A percentile compares a stretch with the other conserved stretches of the same genome.
Evolutionary conservation across 2,888 invertebrate genomes (phyloP).

Genomic region (Rhorus exstirpatorius): DNA sequence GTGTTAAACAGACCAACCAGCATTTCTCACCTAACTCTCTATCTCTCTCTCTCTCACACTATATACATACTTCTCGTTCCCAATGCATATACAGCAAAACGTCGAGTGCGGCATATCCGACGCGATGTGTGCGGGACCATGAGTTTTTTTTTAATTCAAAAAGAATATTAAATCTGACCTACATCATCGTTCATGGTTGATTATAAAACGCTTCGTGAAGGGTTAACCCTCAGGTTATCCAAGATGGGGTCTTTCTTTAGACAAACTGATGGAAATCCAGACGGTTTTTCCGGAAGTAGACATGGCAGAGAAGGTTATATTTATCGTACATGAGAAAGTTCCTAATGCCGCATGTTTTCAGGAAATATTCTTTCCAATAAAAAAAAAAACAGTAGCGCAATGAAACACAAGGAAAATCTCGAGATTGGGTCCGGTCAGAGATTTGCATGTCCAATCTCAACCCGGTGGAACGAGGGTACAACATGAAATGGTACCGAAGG

Average conservation of each 20-base stretch:
- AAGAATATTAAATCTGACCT: slow-evolving; percentile 20
- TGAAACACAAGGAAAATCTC: too few relatives aligned
- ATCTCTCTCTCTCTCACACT: neutral
- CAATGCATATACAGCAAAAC: slow-evolving; percentile 55
- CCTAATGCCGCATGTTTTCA: too few relatives aligned
- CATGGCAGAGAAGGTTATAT: too few relatives aligned
- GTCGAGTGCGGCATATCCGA: slow-evolving; percentile 55
- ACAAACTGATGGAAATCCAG: too few relatives aligned
- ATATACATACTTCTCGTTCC: slow-evolving; percentile 19
- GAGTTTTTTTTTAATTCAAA: slow-evolving; percentile 3
- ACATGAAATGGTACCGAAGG: slow-evolving; percentile 71
- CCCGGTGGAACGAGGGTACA: slow-evolving; percentile 70
- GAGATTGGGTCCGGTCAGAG: slow-evolving; percentile 69
- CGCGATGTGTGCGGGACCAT: slow-evolving; percentile 7
- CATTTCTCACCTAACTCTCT: slow-evolving; percentile 35
- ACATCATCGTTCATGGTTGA: neutral
- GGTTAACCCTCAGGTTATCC: too few relatives aligned
- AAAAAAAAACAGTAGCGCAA: too few relatives aligned
- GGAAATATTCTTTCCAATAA: too few relatives aligned
- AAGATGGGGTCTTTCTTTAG: too few relatives aligned
- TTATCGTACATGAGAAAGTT: too few relatives aligned
- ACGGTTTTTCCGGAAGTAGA: too few relatives aligned
- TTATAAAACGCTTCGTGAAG: neutral
- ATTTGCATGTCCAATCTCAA: slow-evolving; percentile 82
- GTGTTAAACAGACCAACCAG: slow-evolving; percentile 41